phyloP scores from a whole-genome alignment of 2,797 vertebrate species.

The Dryobates pubescens region DNA sequence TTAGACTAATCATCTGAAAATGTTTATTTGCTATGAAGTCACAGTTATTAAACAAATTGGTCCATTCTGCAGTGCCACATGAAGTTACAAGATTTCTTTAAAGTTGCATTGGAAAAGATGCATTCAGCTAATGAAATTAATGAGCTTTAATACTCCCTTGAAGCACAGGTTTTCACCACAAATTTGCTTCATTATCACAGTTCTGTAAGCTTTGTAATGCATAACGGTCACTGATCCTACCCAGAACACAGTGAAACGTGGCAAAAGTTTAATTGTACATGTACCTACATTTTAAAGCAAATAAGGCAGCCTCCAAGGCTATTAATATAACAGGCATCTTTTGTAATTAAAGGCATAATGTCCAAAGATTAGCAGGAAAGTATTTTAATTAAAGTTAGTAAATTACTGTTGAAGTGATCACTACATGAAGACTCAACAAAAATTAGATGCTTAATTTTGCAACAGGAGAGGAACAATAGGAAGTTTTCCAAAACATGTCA shows the following conservation, averaged over 20 bases:
- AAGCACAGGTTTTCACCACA: constrained; percentile 58
- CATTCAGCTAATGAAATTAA: constrained; percentile 67
- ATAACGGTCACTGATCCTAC: constrained; percentile 56
- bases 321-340: constrained; percentile 61
- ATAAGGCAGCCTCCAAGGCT: constrained; percentile 57
- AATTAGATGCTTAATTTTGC: constrained; percentile 48
- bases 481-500: not conserved
- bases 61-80: not conserved
- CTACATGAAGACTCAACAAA: constrained; percentile 38
- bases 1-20: constrained; percentile 56
- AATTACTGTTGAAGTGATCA: constrained; percentile 64
- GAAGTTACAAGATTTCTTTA: constrained; percentile 24
- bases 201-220: constrained; percentile 52
- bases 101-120: constrained; percentile 46
- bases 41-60: constrained; percentile 55
- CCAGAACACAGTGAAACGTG: constrained; percentile 52
- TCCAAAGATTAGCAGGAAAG: constrained; percentile 62
- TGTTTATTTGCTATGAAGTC: constrained; percentile 60
- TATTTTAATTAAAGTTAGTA: constrained; percentile 63
- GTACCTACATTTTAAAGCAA: constrained; percentile 70
- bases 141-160: constrained; percentile 64
- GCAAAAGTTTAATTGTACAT: constrained; percentile 70
- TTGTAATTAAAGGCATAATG: constrained; percentile 68
- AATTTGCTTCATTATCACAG: constrained; percentile 66
- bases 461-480: not conserved